phyloP scores from a whole-genome alignment of 2,113 vertebrate species.

The Dicrurus megarhynchus region DNA sequence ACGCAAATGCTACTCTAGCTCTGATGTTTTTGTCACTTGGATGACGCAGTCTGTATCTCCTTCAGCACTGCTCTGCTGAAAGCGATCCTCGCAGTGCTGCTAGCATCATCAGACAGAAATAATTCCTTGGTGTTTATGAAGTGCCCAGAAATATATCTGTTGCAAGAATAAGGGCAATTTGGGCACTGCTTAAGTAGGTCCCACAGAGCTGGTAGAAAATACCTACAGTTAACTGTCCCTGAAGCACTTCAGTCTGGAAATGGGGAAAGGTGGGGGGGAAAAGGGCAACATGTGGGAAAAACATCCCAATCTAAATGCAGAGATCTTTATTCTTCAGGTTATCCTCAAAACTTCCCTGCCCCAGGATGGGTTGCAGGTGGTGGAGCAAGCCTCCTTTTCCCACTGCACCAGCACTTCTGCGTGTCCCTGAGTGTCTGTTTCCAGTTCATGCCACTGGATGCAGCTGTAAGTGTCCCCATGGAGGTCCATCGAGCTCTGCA shows the following conservation, averaged over 20 bases:
- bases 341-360: background rate
- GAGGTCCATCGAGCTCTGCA: background rate
- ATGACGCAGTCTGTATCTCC: background rate
- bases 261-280: background rate
- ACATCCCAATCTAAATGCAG: background rate
- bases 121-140: background rate
- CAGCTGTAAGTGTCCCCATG: rapidly evolving
- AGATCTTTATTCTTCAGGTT: background rate
- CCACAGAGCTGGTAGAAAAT: background rate
- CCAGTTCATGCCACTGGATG: background rate
- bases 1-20: background rate
- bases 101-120: background rate
- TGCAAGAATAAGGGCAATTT: background rate
- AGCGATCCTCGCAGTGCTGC: rapidly evolving
- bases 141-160: background rate
- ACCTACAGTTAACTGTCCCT: background rate
- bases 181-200: background rate
- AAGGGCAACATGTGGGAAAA: background rate
- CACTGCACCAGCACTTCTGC: background rate
- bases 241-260: background rate
- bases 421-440: background rate
- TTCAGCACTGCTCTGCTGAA: background rate
- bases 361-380: background rate
- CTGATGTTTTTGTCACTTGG: background rate
- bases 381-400: background rate